Conservation (phyloP, 2,797 vertebrate genomes). For the Poecilia velifera region DNA sequence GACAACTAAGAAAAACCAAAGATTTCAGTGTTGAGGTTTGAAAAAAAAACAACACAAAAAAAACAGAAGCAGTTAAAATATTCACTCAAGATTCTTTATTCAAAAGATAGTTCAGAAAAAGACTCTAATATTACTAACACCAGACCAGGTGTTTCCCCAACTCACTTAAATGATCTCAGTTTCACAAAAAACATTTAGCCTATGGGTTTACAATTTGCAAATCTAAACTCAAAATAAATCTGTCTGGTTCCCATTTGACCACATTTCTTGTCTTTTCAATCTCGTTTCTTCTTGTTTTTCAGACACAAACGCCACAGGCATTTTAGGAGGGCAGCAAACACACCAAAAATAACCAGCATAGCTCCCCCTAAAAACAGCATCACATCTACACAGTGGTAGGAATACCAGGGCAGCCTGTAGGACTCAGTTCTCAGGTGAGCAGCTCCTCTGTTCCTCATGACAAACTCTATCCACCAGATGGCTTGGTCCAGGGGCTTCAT, state of each 20-base stretch:
- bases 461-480: constrained; percentile 82
- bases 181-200: not conserved
- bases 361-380: constrained; percentile 36
- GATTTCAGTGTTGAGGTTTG: not conserved
- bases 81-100: not conserved
- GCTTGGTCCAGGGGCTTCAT: constrained; percentile 69
- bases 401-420: constrained; percentile 75
- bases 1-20: not conserved
- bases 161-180: not conserved
- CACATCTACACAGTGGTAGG: constrained; percentile 73
- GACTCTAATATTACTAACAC: not conserved
- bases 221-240: not conserved
- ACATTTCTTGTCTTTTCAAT: not conserved
- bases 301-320: not conserved
- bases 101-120: not conserved
- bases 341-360: constrained; percentile 7
- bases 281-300: not conserved
- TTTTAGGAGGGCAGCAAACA: not conserved
- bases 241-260: not conserved
- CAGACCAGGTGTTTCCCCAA: not conserved
- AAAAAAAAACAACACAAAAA: not conserved
- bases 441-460: constrained; percentile 71
- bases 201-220: not conserved
- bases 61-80: not conserved
- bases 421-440: constrained; percentile 73